phyloP scores from a whole-genome alignment of 2,797 vertebrate species.

The Babyrousa celebensis region DNA sequence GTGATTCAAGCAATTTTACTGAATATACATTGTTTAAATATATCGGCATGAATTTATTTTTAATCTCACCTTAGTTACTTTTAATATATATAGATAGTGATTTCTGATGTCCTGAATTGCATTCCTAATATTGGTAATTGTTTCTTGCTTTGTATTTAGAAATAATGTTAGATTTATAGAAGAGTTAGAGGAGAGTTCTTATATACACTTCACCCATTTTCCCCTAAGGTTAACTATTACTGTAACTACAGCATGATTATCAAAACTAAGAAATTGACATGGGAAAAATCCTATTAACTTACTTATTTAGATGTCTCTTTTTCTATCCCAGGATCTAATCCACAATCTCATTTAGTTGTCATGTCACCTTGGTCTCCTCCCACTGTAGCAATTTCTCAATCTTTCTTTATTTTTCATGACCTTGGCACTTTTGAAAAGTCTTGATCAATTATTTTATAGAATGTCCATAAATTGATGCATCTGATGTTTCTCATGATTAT shows the following conservation, averaged over 20 bases:
- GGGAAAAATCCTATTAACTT: neutral
- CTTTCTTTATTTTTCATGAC: neutral
- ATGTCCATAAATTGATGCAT: neutral
- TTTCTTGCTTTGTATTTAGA: neutral
- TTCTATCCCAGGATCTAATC: neutral
- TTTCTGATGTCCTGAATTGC: neutral
- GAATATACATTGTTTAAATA: neutral
- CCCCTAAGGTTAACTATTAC: neutral
- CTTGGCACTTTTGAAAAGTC: neutral
- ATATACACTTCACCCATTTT: neutral
- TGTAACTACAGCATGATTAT: neutral
- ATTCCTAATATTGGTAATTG: neutral
- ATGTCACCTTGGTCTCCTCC: neutral
- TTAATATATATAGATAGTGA: neutral
- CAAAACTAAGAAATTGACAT: neutral
- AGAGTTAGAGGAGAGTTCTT: neutral
- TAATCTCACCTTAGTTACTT: neutral
- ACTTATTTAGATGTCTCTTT: neutral
- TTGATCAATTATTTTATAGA: neutral
- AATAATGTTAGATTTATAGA: neutral
- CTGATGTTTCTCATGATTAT: neutral
- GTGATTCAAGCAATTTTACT: neutral
- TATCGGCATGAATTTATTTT: neutral
- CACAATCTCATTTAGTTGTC: neutral
- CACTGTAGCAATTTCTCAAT: neutral